These are phyloP conservation scores for Oryzias celebensis DNA, from an alignment of 2,113 vertebrate genomes.

Conservation along the genomic window DNA sequence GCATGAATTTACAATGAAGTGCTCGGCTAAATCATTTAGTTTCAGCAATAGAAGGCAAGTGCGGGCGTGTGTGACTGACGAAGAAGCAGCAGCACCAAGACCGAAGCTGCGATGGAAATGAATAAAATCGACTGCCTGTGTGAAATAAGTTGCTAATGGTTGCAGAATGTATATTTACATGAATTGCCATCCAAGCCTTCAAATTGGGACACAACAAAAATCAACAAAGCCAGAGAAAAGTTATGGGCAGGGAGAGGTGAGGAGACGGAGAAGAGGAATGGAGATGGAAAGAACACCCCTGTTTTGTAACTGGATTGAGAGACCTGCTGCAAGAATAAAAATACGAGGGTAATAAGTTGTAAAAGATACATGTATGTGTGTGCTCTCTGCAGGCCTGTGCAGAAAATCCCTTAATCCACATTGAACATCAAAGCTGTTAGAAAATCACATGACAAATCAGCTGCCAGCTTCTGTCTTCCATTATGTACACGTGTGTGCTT, in stretches of 20 bases:
- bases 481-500: background rate
- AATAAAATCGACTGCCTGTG: conserved; percentile 51
- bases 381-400: background rate
- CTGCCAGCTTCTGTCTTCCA: conserved; percentile 37
- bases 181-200: conserved; percentile 32
- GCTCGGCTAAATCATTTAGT: conserved; percentile 42
- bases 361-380: background rate
- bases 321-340: conserved; percentile 39
- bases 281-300: conserved; percentile 10
- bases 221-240: conserved; percentile 19
- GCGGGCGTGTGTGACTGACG: conserved; percentile 13
- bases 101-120: conserved; percentile 38
- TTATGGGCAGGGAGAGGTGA: background rate
- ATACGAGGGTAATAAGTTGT: background rate
- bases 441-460: conserved; percentile 54
- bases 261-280: conserved; percentile 11
- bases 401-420: conserved; percentile 28
- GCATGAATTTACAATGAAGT: conserved; percentile 30
- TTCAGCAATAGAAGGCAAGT: conserved; percentile 17
- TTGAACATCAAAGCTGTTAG: conserved; percentile 62
- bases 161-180: conserved; percentile 60
- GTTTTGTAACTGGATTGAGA: conserved; percentile 36
- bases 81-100: conserved; percentile 22
- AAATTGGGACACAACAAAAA: conserved; percentile 45
- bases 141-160: conserved; percentile 62